phyloP scores from a whole-genome alignment of 2,113 vertebrate genomes.

The Oplegnathus fasciatus region DNA sequence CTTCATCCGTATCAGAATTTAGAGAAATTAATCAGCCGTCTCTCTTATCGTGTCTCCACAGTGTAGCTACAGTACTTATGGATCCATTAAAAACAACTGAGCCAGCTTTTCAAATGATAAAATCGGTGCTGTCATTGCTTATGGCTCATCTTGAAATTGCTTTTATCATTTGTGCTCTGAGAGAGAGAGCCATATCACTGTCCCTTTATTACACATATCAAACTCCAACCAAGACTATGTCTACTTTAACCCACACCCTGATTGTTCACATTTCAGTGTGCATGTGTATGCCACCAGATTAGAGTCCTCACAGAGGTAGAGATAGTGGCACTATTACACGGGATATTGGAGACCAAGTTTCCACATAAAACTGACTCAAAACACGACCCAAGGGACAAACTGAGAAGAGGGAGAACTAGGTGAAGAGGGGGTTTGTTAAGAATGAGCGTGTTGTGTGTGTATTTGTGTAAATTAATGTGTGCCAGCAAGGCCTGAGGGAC shows the following conservation, averaged over 20 bases:
- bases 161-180: constrained; percentile 33
- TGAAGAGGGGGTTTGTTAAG: background rate
- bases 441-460: background rate
- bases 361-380: background rate
- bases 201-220: background rate
- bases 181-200: constrained; percentile 2
- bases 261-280: background rate
- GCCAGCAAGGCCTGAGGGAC: constrained; percentile 8
- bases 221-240: background rate
- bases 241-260: constrained; percentile 3
- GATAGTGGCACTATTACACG: background rate
- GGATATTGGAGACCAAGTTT: constrained; percentile 1
- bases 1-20: constrained; percentile 11
- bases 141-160: constrained; percentile 8
- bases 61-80: constrained; percentile 15
- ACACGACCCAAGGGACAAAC: background rate
- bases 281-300: background rate
- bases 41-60: constrained; percentile 20
- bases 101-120: constrained; percentile 25
- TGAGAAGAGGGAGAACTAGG: background rate
- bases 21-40: constrained; percentile 13
- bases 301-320: background rate
- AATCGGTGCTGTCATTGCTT: background rate
- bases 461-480: constrained; percentile 32
- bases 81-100: constrained; percentile 30